Evolutionary conservation across 2,113 vertebrate genomes (phyloP).

Genomic region (Gavialis gangeticus): DNA sequence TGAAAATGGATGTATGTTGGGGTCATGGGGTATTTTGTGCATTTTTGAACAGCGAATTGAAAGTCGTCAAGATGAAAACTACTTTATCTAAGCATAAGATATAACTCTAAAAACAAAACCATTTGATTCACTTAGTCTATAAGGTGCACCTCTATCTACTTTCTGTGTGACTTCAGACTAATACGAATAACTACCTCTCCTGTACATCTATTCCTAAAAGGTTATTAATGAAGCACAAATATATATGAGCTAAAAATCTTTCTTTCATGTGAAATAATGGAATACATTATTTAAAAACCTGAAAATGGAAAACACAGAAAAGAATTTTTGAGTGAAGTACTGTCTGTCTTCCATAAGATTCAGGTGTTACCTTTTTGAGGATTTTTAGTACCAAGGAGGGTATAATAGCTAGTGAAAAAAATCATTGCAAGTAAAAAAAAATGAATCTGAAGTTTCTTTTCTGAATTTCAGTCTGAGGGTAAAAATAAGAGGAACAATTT

Average conservation of each 20-base stretch:
- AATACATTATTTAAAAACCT: background rate
- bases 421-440: background rate
- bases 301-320: background rate
- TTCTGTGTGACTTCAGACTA: no score
- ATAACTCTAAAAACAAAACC: background rate
- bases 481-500: background rate
- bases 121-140: no score
- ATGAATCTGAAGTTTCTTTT: background rate
- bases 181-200: background rate
- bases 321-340: background rate
- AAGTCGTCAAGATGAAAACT: background rate
- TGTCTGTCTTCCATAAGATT: background rate
- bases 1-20: background rate
- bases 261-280: background rate
- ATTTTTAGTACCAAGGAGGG: background rate
- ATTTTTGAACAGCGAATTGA: background rate
- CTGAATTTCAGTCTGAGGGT: background rate
- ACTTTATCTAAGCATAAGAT: background rate
- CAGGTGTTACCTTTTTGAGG: background rate
- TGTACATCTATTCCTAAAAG: background rate
- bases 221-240: background rate
- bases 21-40: background rate
- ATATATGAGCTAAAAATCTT: background rate
- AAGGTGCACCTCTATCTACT: no score
- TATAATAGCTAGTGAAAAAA: background rate